Conservation (phyloP, 1,140 invertebrate species). For the Lepidostoma basale region DNA sequence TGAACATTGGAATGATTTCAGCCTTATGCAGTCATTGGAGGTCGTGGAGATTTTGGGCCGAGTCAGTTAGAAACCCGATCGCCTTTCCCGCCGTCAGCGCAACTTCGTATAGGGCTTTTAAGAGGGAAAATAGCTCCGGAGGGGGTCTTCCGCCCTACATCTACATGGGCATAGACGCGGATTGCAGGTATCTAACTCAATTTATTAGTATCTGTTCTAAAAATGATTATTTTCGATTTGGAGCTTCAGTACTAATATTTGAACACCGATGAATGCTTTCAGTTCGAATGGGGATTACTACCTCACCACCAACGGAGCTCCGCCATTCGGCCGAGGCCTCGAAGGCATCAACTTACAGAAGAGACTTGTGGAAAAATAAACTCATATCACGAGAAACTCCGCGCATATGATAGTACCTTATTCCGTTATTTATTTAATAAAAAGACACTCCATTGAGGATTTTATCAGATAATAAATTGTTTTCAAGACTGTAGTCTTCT, state of each 20-base stretch:
- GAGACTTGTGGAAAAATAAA: not conserved
- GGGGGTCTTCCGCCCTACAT: slow-evolving; percentile 49
- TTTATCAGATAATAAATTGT: too few species aligned
- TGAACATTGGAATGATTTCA: slow-evolving; percentile 48
- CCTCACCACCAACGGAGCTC: slow-evolving; percentile 53
- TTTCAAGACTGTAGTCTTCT: too few species aligned
- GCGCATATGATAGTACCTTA: not conserved
- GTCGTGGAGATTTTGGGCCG: slow-evolving; percentile 69
- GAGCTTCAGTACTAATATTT: not conserved
- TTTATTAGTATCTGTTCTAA: not conserved
- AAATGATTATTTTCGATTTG: not conserved
- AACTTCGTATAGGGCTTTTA: slow-evolving; percentile 61
- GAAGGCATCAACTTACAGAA: slow-evolving; percentile 44
- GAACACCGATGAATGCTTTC: slow-evolving; percentile 23
- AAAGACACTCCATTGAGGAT: too few species aligned
- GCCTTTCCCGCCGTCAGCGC: slow-evolving; percentile 62
- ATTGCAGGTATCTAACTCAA: slow-evolving; percentile 49
- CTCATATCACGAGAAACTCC: not conserved
- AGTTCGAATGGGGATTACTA: slow-evolving; percentile 54
- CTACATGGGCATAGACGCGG: slow-evolving; percentile 57
- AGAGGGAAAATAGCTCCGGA: slow-evolving; percentile 50
- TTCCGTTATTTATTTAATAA: not conserved
- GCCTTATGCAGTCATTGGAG: slow-evolving; percentile 71
- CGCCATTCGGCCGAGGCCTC: slow-evolving; percentile 52
- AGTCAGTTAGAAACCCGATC: slow-evolving; percentile 63